These are phyloP conservation scores for Discoglossus pictus DNA, from an alignment of 2,797 vertebrate species.

Conservation along the genomic window DNA sequence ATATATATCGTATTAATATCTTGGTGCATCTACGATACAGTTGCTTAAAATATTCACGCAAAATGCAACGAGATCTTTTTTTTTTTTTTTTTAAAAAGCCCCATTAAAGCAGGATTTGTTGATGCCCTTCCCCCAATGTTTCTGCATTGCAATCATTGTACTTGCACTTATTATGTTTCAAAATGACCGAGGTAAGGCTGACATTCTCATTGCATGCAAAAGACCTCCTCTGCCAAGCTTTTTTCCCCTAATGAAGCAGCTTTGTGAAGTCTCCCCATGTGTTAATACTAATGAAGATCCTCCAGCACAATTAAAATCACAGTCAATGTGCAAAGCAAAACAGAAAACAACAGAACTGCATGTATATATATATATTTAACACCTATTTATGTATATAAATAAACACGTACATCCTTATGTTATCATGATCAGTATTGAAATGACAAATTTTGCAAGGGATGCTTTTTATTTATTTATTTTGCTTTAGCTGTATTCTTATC, in stretches of 20 bases:
- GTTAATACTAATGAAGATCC: conserved; percentile 97
- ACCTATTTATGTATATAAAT: conserved; percentile 46
- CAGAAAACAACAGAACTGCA: conserved; percentile 86
- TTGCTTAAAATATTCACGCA: conserved; percentile 90
- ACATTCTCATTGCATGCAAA: conserved; percentile 90
- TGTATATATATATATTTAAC: conserved; percentile 63
- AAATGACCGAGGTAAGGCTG: conserved; percentile 92
- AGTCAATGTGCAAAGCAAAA: conserved; percentile 77
- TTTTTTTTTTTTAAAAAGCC: conserved; percentile 79
- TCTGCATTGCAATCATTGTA: conserved; percentile 87
- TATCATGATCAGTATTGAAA: too few relatives aligned
- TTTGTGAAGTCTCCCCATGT: conserved; percentile 83
- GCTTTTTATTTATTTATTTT: background rate
- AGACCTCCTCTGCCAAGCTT: conserved; percentile 80
- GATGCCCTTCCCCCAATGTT: conserved; percentile 86
- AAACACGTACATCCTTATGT: conserved; percentile 10
- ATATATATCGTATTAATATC: conserved; percentile 82
- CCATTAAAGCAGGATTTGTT: conserved; percentile 81
- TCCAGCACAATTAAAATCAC: conserved; percentile 89
- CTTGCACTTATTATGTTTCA: conserved; percentile 97
- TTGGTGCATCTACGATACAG: conserved; percentile 80
- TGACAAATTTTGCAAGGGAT: too few relatives aligned
- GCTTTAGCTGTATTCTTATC: background rate
- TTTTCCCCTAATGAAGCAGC: conserved; percentile 79
- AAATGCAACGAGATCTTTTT: conserved; percentile 83